Conservation (phyloP, 2,888 invertebrate genomes). For the Apamea epomidion region DNA sequence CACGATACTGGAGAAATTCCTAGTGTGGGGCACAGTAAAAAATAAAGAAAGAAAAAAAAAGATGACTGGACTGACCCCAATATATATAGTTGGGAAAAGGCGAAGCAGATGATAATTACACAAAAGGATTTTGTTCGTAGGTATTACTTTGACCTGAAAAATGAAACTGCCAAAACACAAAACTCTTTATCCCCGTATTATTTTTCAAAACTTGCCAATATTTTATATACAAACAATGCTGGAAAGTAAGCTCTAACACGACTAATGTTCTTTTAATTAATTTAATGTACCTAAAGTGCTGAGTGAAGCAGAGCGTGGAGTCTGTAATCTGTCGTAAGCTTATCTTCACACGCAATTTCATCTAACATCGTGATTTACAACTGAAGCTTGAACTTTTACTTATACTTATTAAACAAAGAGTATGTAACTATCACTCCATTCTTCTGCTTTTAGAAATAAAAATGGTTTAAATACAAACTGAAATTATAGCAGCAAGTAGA, state of each 20-base stretch:
- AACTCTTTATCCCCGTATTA: not conserved
- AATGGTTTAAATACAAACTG: not conserved
- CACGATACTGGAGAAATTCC: too few species aligned
- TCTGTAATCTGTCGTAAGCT: constrained; percentile 37
- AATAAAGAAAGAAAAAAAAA: too few species aligned
- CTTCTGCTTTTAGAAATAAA: not conserved
- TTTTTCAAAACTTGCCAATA: not conserved
- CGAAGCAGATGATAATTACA: not conserved
- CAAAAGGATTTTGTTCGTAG: not conserved
- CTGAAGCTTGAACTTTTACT: constrained; percentile 25
- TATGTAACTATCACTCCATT: not conserved
- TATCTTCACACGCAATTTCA: constrained; percentile 47
- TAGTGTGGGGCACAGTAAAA: too few species aligned
- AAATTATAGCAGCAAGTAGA: not conserved
- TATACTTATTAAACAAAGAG: constrained; percentile 34
- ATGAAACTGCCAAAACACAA: not conserved
- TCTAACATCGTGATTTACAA: constrained; percentile 39
- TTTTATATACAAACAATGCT: not conserved
- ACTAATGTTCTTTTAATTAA: constrained; percentile 24
- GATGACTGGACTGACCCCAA: too few species aligned
- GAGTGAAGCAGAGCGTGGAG: constrained; percentile 12
- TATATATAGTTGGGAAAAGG: too few species aligned
- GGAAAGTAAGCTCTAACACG: not conserved
- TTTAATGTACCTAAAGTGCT: not conserved
- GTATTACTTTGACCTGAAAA: too few species aligned